These are phyloP conservation scores for Eurystomus glaucurus DNA, from an alignment of 2,797 vertebrate species.

Conservation along the genomic window DNA sequence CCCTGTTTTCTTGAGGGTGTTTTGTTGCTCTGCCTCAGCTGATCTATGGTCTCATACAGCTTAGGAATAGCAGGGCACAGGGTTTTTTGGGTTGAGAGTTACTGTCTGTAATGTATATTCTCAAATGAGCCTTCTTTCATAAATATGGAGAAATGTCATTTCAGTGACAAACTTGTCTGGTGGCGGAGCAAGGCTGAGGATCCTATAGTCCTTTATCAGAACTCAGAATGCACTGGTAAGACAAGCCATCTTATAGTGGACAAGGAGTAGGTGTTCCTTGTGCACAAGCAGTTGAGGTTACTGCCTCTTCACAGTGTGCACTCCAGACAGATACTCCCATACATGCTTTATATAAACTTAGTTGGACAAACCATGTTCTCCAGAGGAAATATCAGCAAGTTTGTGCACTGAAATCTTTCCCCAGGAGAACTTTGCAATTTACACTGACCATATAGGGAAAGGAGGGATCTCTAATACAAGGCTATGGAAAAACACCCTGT, in stretches of 20 bases:
- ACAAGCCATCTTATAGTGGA: rapidly evolving
- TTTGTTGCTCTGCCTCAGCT: neutral
- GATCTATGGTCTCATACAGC: neutral
- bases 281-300: neutral
- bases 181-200: neutral
- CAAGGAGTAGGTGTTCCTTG: neutral
- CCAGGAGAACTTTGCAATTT: neutral
- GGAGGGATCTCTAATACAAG: neutral
- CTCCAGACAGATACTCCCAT: neutral
- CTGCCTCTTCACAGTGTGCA: neutral
- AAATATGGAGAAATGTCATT: neutral
- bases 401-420: neutral
- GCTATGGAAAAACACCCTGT: neutral
- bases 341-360: rapidly evolving
- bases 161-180: neutral
- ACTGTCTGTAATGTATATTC: neutral
- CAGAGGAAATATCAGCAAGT: neutral
- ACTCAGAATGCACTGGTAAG: rapidly evolving
- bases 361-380: neutral
- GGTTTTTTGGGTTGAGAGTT: neutral
- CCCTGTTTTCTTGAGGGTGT: neutral
- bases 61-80: neutral
- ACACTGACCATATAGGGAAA: neutral
- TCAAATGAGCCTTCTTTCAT: neutral
- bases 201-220: neutral